Base-by-base conservation (phyloP, 2,888 invertebrate genomes). In the Hoplodrina ambigua region DNA sequence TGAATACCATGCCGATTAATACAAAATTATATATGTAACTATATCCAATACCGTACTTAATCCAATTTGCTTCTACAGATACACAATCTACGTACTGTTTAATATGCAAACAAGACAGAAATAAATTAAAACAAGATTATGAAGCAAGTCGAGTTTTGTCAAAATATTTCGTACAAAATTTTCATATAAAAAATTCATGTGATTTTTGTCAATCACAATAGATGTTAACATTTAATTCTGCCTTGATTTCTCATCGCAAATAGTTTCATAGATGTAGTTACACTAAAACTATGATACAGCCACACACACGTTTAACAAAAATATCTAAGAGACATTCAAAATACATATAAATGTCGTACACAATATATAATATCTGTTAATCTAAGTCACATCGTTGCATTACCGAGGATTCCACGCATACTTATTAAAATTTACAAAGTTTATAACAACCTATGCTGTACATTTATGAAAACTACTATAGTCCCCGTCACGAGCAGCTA, bases 371-470 rank as follows among this genome's bases (percentile, higher is more conserved):
- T 76, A 68, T 83, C 65, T 73, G 58, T 65, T 73, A 59, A 8
- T 78, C 75, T 78, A 90, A 91, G 89, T 87, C 89, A 91, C 88
- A 90, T 90, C 75, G 85, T 90, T 90, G 82, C 86, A 84, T 86
- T 81, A 86, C 85, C 86, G 66, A 87, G 89, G 90, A 90, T 88
- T 87, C 91, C 92, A 89, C 81, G 80, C 72, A 80, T 53, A 52
- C 58, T 25, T 20, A 41, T 78, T 64, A 65, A 60, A 84, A 60
- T 80, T 50, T 58, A 72, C 58, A 65, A 52, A 75, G 58, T 63
- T 46, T 61, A 64, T 56, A 73, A 75, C 67, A 76, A 64, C 19
- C 70, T 7, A 46, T 56, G 33, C 56, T 64, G 52, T 41, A 71
- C 52, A 69, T 41, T 55, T 41, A 56, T 57, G 41, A 58, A 69